Evolutionary conservation across 2,113 vertebrate genomes (phyloP).

Genomic region (Eleginops maclovinus): DNA sequence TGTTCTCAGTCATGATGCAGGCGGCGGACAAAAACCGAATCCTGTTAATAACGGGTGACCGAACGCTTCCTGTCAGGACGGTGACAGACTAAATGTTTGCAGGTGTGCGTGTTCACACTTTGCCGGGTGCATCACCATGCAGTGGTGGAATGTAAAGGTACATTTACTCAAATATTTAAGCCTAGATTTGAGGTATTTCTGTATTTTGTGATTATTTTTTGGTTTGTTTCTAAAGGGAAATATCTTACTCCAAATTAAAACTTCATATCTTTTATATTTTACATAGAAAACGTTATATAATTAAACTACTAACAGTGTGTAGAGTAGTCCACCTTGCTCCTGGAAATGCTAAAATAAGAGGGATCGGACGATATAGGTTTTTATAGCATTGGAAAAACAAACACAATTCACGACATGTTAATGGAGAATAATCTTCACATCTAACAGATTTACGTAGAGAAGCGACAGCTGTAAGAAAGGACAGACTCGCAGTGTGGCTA

Average conservation of each 20-base stretch:
- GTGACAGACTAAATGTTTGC: not conserved
- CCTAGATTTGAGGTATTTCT: not conserved
- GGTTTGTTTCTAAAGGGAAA: too few relatives aligned
- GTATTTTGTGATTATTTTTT: not conserved
- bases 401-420: too few relatives aligned
- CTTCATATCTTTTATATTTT: not conserved
- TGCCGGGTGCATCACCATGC: not conserved
- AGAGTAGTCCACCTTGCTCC: not conserved
- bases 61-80: not conserved
- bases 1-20: constrained; percentile 9
- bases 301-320: not conserved
- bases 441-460: too few relatives aligned
- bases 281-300: not conserved
- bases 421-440: too few relatives aligned
- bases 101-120: not conserved
- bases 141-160: not conserved
- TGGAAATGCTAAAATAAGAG: not conserved
- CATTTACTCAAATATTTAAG: not conserved
- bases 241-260: not conserved
- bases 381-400: too few relatives aligned
- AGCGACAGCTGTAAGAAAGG: too few relatives aligned
- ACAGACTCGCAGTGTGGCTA: too few relatives aligned
- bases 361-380: too few relatives aligned
- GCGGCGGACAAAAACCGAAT: not conserved
- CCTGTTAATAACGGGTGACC: not conserved